Base-by-base conservation (phyloP, 2,797 vertebrate species). In the Percopsis omiscomaycus region DNA sequence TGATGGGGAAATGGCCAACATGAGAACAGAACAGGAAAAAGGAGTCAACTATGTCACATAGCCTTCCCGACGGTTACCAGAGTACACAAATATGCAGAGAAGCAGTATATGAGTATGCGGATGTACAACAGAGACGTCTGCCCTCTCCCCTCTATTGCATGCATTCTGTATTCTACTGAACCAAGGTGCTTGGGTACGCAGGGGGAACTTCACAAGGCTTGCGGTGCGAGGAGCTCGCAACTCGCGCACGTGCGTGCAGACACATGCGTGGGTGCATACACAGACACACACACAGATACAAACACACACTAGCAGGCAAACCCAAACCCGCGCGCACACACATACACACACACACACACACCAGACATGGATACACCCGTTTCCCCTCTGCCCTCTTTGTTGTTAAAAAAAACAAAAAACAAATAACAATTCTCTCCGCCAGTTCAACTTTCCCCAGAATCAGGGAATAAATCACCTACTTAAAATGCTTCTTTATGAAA, bases 401-500 rank as follows among this genome's bases (percentile, higher is more conserved):
- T 52, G 55, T 59, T 66, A 54, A 66, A 68, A 71, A 51, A 61
- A 58, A 73, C 61, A 69, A 75, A 60, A 49, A 61, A 83, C 73
- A 54, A 72, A 63, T 78, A 74, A 64, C 30, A 60, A 60, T 48
- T 50, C 74, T 75, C 78, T 78, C 76, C 76, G 44, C 81, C 82
- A 64, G 73, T 78, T 73, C 61, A 42, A 71, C 64, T 65, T 84
- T 78, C 88, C 87, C 75, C 90, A 91, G 73, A 78, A 91, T 73
- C 68, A 86, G 87, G 90, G 89, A 90, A 91, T 86, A 88, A 88
- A 82, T 88, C 78, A 83, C 68, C 84, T 87, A 75, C 81, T 86
- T 91, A 91, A 91, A 92, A 90, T 88, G 85, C 91, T 93, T 93
- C 92, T 93, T 93, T 93, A 93, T 92, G 91, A 93, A 93, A 93